Evolutionary conservation across 2,113 vertebrate genomes (phyloP).

Genomic region (Elephas maximus): DNA sequence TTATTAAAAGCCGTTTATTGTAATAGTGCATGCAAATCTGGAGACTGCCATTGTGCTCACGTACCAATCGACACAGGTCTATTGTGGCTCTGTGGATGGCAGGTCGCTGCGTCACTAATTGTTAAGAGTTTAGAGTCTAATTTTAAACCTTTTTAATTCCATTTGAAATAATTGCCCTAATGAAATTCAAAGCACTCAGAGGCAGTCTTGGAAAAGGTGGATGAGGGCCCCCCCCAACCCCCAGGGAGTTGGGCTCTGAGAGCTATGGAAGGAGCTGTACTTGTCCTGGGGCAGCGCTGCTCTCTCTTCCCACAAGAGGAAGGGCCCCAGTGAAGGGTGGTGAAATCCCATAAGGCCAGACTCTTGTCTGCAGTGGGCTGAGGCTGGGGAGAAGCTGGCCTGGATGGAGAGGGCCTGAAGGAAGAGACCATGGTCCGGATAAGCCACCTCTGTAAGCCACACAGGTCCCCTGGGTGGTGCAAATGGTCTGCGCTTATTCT

Average conservation of each 20-base stretch:
- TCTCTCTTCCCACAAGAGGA: not conserved
- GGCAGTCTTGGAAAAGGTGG: constrained; percentile 74
- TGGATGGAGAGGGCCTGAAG: not conserved
- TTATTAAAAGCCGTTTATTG: constrained; percentile 87
- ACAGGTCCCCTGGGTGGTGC: not conserved
- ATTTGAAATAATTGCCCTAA: constrained; percentile 87
- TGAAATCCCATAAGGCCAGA: not conserved
- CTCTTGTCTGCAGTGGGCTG: not conserved
- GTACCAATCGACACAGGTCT: constrained; percentile 84
- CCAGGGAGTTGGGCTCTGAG: constrained; percentile 54
- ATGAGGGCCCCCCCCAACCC: constrained; percentile 15
- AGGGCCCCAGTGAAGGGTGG: not conserved
- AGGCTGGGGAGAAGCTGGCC: not conserved
- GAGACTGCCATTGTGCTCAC: constrained; percentile 83
- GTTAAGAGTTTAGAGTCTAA: constrained; percentile 86
- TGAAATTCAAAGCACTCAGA: constrained; percentile 85
- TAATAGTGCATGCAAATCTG: constrained; percentile 86
- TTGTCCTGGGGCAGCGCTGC: not conserved
- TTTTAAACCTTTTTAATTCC: constrained; percentile 87
- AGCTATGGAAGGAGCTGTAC: not conserved
- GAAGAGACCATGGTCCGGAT: not conserved
- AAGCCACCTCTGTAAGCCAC: not conserved
- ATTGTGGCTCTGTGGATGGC: constrained; percentile 84
- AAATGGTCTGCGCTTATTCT: not conserved
- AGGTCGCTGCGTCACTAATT: constrained; percentile 84